Evolutionary conservation across 2,113 vertebrate genomes (phyloP).

Genomic region (Malurus alboscapulatus): DNA sequence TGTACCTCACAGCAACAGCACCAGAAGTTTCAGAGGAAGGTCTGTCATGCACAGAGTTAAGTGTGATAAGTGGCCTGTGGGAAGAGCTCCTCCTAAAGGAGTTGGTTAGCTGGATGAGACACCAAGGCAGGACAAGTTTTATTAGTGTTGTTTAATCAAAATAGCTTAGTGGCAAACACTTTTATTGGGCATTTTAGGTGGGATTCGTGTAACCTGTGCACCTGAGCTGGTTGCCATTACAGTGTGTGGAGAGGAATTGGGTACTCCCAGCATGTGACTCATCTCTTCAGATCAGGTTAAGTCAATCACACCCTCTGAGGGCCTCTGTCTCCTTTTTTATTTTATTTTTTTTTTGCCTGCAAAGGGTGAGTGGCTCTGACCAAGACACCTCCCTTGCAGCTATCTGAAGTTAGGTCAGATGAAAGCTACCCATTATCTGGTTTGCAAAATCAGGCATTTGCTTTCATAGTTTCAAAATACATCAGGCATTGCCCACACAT

Average conservation of each 20-base stretch:
- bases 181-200: neutral
- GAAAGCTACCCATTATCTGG: neutral
- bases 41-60: neutral
- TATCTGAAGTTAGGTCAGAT: neutral
- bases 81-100: neutral
- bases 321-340: neutral
- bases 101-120: neutral
- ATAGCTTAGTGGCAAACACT: neutral
- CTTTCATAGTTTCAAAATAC: neutral
- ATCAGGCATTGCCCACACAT: neutral
- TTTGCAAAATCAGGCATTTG: neutral
- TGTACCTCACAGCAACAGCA: neutral
- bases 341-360: neutral
- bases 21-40: neutral
- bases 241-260: neutral
- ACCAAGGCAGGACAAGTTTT: neutral
- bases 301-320: slow-evolving; percentile 22
- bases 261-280: neutral
- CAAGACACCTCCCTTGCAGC: neutral
- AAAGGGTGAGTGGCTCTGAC: neutral
- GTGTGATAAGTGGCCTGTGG: neutral
- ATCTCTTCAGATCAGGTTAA: slow-evolving; percentile 3
- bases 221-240: neutral
- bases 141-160: neutral
- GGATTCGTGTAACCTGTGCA: neutral